Percentiles rank a stretch among this genome's conserved stretches.
These are phyloP conservation scores for Blastobasis adustella DNA, from an alignment of 2,888 invertebrate genomes.

Conservation along the genomic window DNA sequence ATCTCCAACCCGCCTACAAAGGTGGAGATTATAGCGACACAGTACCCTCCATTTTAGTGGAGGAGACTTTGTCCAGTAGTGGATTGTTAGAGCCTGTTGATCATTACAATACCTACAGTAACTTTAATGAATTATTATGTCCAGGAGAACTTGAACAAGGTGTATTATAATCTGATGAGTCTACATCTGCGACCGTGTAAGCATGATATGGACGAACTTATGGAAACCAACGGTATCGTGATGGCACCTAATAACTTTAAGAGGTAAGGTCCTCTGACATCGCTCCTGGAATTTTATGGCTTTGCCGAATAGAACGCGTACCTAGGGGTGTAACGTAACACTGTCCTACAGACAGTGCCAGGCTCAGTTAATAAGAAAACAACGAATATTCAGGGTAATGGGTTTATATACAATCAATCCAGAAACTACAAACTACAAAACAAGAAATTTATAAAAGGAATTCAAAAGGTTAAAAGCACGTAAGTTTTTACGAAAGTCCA, in stretches of 20 bases:
- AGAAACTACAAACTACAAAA: too few relatives aligned
- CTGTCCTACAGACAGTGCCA: too few relatives aligned
- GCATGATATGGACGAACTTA: slow-evolving; percentile 62
- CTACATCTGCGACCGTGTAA: slow-evolving; percentile 70
- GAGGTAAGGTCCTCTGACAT: slow-evolving; percentile 35
- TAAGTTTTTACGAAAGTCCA: too few relatives aligned
- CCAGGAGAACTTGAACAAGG: slow-evolving; percentile 55
- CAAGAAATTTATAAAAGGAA: too few relatives aligned
- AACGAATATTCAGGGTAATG: too few relatives aligned
- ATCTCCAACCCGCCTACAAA: too few relatives aligned
- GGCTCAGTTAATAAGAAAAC: too few relatives aligned
- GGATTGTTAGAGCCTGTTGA: too few relatives aligned
- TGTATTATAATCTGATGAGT: slow-evolving; percentile 54
- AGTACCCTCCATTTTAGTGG: neutral
- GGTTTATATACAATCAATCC: too few relatives aligned
- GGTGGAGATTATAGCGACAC: neutral
- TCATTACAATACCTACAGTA: too few relatives aligned
- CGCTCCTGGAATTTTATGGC: neutral
- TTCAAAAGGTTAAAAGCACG: too few relatives aligned
- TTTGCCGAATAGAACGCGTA: neutral
- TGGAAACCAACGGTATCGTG: slow-evolving; percentile 47
- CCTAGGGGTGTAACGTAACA: neutral
- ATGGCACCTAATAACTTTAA: slow-evolving; percentile 58
- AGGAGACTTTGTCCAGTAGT: too few relatives aligned
- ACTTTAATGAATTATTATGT: neutral